Base-by-base conservation (phyloP, 1,140 invertebrate genomes). In the Bathynomus jamesi region DNA sequence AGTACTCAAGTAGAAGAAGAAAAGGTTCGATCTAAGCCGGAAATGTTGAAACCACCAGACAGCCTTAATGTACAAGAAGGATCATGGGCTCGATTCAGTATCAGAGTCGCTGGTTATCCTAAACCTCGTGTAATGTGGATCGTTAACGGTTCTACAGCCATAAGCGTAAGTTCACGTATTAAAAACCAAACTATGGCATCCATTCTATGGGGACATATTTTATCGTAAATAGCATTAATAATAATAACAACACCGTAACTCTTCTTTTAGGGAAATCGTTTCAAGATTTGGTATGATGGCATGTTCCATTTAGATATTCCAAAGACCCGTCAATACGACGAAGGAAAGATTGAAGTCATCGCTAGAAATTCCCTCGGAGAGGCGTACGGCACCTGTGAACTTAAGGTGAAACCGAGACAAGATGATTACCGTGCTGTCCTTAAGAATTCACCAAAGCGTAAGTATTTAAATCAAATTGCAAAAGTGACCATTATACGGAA, bases 291-390 rank as follows among this genome's bases (percentile, higher is more conserved):
- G 0, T 97, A 98, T 81, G 96, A 99, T 82, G 96, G 96, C 70
- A 98, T 98, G 90, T 96, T 96, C 84, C 94, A 97, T 82, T 83
- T 98, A 82, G 95, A 98, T 83, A 96, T 99, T 76, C 95, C 95
- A 7, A 95, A 96, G 83, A 95, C 92, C 0, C 87, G 95, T 64
- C 95, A 98, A 81, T 97, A 97, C 79, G 96, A 98, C 81, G 90
- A 92, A 72, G 95, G 96, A 21, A 95, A 94, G 82, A 89, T 94
- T 65, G 93, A 92, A 84, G 92, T 98, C 2, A 90, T 97, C 74
- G 95, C 95, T 32, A 89, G 93, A 72, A 98, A 96, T 81, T 91
- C 91, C 3, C 87, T 91, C 32, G 96, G 96, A 13, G 94, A 98
- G 85, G 88, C 94, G 29, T 88, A 94, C 74, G 90, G 91, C 53